phyloP scores from a whole-genome alignment of 1,140 invertebrate species.

The Drosophila tristis region DNA sequence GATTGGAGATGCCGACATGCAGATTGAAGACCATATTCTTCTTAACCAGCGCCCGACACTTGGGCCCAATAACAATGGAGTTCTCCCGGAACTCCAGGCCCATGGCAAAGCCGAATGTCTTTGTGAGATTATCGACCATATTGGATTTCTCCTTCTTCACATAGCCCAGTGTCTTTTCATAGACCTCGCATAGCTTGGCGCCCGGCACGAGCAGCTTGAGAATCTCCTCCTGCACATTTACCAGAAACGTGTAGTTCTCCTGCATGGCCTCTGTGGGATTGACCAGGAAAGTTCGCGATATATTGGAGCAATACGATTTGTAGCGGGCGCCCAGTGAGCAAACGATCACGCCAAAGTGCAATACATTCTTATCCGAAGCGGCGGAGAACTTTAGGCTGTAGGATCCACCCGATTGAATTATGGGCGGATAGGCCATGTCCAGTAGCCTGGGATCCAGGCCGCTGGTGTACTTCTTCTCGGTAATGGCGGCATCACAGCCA shows the following conservation, averaged over 20 bases:
- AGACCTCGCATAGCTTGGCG: slow-evolving; percentile 94
- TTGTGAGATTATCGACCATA: slow-evolving; percentile 96
- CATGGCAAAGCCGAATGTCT: slow-evolving; percentile 98
- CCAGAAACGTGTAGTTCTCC: slow-evolving; percentile 96
- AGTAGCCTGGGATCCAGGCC: slow-evolving; percentile 94
- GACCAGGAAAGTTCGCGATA: slow-evolving; percentile 98
- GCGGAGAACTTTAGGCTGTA: slow-evolving; percentile 99
- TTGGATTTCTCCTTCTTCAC: slow-evolving; percentile 95
- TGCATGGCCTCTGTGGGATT: slow-evolving; percentile 94
- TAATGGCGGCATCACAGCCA: slow-evolving; percentile 95
- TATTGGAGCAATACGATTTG: slow-evolving; percentile 99
- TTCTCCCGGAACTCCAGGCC: slow-evolving; percentile 99
- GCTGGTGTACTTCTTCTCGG: slow-evolving; percentile 97
- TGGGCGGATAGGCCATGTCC: slow-evolving; percentile 99
- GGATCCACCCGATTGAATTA: slow-evolving; percentile 98
- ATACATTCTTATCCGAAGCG: slow-evolving; percentile 95
- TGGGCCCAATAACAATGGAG: slow-evolving; percentile 95
- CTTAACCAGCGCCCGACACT: slow-evolving; percentile 91
- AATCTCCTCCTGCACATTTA: slow-evolving; percentile 96
- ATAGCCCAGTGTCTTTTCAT: slow-evolving; percentile 92
- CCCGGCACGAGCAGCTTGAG: slow-evolving; percentile 94
- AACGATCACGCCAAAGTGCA: slow-evolving; percentile 98
- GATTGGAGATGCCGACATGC: slow-evolving; percentile 95
- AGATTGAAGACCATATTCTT: slow-evolving; percentile 99
- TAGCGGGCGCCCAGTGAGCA: slow-evolving; percentile 97